phyloP scores from a whole-genome alignment of 92 coral and sea anemone species.

The Zoanthus solanderi region DNA sequence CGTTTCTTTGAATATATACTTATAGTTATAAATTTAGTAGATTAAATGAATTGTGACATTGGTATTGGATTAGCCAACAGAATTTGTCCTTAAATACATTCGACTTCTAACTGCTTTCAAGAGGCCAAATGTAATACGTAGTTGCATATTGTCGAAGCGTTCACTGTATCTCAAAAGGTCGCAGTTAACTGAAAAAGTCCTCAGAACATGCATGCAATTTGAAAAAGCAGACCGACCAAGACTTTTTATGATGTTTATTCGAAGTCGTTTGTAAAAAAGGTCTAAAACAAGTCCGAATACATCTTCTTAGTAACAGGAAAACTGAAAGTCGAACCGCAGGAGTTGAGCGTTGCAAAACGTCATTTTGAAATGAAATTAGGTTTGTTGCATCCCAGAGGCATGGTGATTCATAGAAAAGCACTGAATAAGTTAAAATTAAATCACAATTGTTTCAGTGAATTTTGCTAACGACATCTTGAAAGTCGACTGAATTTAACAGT shows the following conservation, averaged over 20 bases:
- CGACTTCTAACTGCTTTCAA: background rate
- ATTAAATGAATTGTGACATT: too few relatives aligned
- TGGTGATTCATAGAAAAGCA: background rate
- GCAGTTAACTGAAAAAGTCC: slow-evolving; percentile 2
- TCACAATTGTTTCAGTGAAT: background rate
- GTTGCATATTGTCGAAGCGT: background rate
- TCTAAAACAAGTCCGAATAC: background rate
- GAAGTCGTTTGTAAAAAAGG: background rate
- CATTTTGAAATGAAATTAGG: background rate
- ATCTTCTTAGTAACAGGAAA: background rate
- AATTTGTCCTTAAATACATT: background rate
- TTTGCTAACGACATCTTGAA: background rate
- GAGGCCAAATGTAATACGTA: background rate
- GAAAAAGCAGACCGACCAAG: slow-evolving; percentile 15
- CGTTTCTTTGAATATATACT: background rate
- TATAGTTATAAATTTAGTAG: too few relatives aligned
- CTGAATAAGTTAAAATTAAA: background rate
- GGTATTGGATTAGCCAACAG: too few relatives aligned
- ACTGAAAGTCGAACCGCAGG: background rate
- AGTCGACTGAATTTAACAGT: background rate
- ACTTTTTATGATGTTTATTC: slow-evolving; percentile 11
- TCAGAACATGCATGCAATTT: background rate
- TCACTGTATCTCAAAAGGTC: background rate
- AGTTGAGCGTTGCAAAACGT: background rate
- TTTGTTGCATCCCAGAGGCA: background rate